Percentiles rank a stretch among this genome's conserved stretches.
Conservation (phyloP, 1,140 invertebrate genomes). For the Argopecten irradians region DNA sequence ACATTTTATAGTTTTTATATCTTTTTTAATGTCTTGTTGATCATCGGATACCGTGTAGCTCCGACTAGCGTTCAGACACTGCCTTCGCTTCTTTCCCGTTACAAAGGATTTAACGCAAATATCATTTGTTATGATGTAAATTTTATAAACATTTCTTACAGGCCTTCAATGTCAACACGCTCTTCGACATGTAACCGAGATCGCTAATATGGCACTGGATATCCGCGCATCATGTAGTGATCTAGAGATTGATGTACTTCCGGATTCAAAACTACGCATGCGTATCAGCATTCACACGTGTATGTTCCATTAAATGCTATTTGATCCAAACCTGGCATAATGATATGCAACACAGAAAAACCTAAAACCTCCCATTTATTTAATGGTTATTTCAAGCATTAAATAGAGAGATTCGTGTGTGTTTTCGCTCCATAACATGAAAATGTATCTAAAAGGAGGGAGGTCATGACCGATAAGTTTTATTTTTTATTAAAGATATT, state of each 20-base stretch:
- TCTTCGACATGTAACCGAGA: constrained; percentile 19
- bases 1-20: neutral
- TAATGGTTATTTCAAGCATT: neutral
- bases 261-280: constrained; percentile 34
- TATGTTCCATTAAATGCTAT: neutral
- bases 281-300: constrained; percentile 40
- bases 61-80: neutral
- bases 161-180: constrained; percentile 24
- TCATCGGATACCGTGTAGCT: neutral
- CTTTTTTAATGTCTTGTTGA: neutral
- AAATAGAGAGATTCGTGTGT: neutral
- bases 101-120: no score
- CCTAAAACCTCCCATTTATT: neutral
- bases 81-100: neutral
- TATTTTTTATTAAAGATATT: no score
- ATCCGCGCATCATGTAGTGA: constrained; percentile 29
- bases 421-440: neutral
- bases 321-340: neutral
- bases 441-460: no score
- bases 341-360: neutral
- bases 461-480: no score
- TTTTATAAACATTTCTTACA: neutral
- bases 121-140: no score
- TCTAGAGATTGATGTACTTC: constrained; percentile 29
- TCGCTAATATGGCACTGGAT: constrained; percentile 42